Evolutionary conservation across 2,888 invertebrate genomes (phyloP), one percentile per base, ranked within the genome.

Genomic region (Epirrita christyi): DNA sequence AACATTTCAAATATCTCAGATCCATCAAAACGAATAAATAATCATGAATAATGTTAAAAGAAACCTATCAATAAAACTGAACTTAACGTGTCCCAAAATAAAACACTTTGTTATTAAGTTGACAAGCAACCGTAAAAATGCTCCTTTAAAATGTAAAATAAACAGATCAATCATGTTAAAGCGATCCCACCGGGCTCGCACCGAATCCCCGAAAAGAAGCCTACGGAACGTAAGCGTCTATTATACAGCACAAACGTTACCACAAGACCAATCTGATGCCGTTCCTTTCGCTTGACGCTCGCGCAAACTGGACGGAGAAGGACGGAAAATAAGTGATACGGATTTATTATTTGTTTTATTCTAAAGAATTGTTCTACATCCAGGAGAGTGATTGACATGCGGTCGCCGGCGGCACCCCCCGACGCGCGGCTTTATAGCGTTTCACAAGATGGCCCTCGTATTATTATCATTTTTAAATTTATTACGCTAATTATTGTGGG

Each of bases 61-160:
- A 85, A 84, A 83, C 86, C 90, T 88, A 91, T 90, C 91, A 90
- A 92, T 92, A 92, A 89, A 92, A 88, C 78, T 78, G 85, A 90
- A 88, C 82, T 88, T 88, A 89, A 86, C 85, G 81, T 88, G 84
- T 90, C 85, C 76, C 85, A 75, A 88, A 87, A 91, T 90, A 89
- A 90, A 92, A 90, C 85, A 89, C 88, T 89, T 89, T 88, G 90
- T 91, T 91, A 92, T 91, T 89, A 90, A 90, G 91, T 90, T 90
- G 92, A 91, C 92, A 91, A 89, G 86, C 91, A 90, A 90, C 90
- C 92, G 91, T 92, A 92, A 91, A 91, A 92, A 91, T 89, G 89
- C 86, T 87, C 85, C 86, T 91, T 91, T 91, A 91, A 92, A 92
- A 91, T 92, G 90, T 91, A 88, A 92, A 92, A 92, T 91, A 92